Base-by-base conservation (phyloP, 2,113 vertebrate genomes). In the Herpailurus yagouaroundi region DNA sequence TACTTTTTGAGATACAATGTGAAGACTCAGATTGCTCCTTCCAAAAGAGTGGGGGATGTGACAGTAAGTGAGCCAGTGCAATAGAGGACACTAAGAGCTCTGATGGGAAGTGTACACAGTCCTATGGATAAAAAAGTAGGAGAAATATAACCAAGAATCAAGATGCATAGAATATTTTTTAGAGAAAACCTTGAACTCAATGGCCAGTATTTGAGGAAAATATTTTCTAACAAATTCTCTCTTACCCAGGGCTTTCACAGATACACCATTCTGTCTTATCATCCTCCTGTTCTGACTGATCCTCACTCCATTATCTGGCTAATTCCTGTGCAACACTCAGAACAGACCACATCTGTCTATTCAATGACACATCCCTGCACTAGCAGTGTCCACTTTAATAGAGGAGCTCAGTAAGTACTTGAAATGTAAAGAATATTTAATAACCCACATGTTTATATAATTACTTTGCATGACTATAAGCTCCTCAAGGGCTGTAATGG, bases 141-240 rank as follows among this genome's bases (percentile, higher is more conserved):
- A 81, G 33, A 95, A 50, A 71, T 69, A 64, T 38, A 86, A 89
- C 5, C 7, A 19, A 94, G 25, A 77, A 11, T 1, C 16, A 82
- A 12, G 5, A 76, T 36, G 1, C 31, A 48, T 45, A 15, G 1
- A 18, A 48, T 48, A 5, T 68, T 76, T 79, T n/a, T 55, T 68
- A 83, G 71, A 71, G 25, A 48, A 95, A 96, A 68, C n/a, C 11
- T 79, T 82, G 23, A 95, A 68, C 8, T 38, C 68, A 77, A 21
- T 55, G 45, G 3, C n/a, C 71, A 88, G 16, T 7, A n/a, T 92
- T 82, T 84, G 38, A 83, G 19, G 14, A 86, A 86, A 79, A 84
- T n/a, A 69, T 89, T 80, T 88, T 88, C 31, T n/a, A 77, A 85
- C 16, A 83, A 77, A 57, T 83, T 74, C n/a, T 83, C 5, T 95